Percentiles rank a stretch among this genome's conserved stretches.
phyloP scores from a whole-genome alignment of 2,113 vertebrate species.

The Erinaceus europaeus region DNA sequence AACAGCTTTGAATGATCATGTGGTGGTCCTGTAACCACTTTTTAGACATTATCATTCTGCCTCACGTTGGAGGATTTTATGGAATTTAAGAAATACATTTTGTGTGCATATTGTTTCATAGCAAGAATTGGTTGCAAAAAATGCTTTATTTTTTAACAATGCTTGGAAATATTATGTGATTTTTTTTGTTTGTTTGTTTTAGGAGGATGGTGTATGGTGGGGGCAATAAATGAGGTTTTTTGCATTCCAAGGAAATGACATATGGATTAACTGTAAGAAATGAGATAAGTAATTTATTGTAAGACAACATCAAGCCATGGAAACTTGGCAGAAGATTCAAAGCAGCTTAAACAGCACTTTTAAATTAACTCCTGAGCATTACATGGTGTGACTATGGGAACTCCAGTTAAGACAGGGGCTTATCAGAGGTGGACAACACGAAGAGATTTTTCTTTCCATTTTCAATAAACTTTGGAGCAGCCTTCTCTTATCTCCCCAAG shows the following conservation, averaged over 20 bases:
- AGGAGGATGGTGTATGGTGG: constrained; percentile 90
- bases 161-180: constrained; percentile 92
- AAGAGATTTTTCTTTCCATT: constrained; percentile 83
- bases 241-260: constrained; percentile 92
- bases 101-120: constrained; percentile 94
- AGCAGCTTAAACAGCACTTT: constrained; percentile 89
- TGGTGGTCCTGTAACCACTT: constrained; percentile 83
- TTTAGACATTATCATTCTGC: constrained; percentile 86
- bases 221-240: constrained; percentile 92
- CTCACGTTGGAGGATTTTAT: constrained; percentile 89
- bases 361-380: constrained; percentile 86
- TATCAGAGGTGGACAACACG: constrained; percentile 81
- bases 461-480: constrained; percentile 80
- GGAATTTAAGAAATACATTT: constrained; percentile 89
- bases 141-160: constrained; percentile 96
- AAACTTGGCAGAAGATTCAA: constrained; percentile 95
- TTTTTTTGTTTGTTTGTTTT: constrained; percentile 87
- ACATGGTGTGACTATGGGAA: constrained; percentile 82
- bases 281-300: constrained; percentile 91
- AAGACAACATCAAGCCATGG: constrained; percentile 97
- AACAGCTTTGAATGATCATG: constrained; percentile 83
- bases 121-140: constrained; percentile 91
- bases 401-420: constrained; percentile 83
- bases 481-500: constrained; percentile 80
- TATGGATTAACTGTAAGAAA: constrained; percentile 85